These are phyloP conservation scores for Lysandra coridon DNA, from an alignment of 2,888 invertebrate species.

Conservation along the genomic window DNA sequence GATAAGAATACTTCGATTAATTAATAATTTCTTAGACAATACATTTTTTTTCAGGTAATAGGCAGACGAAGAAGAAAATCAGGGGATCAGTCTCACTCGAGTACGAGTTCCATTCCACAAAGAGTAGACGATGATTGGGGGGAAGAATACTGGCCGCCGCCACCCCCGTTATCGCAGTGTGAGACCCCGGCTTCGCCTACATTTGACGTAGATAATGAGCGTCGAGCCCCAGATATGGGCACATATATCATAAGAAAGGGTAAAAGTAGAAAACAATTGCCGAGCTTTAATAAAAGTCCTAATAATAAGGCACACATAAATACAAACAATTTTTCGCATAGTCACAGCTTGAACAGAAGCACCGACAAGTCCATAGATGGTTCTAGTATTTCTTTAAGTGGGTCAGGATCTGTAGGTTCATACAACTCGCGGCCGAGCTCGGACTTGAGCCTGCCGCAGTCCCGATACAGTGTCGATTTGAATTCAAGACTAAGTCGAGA, in stretches of 20 bases:
- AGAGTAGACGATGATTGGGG: constrained; percentile 82
- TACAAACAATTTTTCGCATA: constrained; percentile 62
- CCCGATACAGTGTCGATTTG: constrained; percentile 80
- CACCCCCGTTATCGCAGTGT: constrained; percentile 82
- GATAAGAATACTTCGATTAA: too few species aligned
- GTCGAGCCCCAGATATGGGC: constrained; percentile 76
- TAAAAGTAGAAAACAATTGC: constrained; percentile 84
- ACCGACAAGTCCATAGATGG: constrained; percentile 75
- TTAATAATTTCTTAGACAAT: too few species aligned
- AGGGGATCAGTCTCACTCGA: constrained; percentile 82
- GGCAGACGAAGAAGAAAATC: constrained; percentile 79
- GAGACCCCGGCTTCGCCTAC: constrained; percentile 85
- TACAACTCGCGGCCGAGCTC: constrained; percentile 83
- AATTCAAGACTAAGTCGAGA: constrained; percentile 79
- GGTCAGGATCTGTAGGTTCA: constrained; percentile 78
- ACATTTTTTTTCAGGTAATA: constrained; percentile 73
- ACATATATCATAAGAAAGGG: constrained; percentile 91
- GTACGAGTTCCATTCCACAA: constrained; percentile 87
- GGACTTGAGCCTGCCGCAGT: constrained; percentile 81
- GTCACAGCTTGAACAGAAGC: constrained; percentile 72
- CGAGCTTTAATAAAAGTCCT: constrained; percentile 78
- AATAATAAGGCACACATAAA: constrained; percentile 65
- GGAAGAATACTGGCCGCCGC: constrained; percentile 86
- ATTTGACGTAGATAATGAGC: constrained; percentile 79
- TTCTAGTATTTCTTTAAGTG: constrained; percentile 75